These are phyloP conservation scores for Buceros bicornis DNA, from an alignment of 2,797 vertebrate species.

Conservation along the genomic window DNA sequence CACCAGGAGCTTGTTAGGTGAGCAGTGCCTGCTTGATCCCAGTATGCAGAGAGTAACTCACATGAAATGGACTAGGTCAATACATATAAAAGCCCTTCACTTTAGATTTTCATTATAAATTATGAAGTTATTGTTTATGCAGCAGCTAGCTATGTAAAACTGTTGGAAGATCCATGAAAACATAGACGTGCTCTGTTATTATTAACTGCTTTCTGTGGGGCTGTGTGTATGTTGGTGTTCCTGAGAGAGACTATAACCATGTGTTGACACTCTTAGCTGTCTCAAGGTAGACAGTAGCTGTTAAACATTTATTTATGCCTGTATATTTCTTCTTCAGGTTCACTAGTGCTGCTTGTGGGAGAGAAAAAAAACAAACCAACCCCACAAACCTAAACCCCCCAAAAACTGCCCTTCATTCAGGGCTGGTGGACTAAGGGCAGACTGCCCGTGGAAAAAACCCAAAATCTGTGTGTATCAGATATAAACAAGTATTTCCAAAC, in stretches of 20 bases:
- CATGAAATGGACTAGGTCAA: background rate
- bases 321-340: background rate
- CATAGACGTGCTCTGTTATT: background rate
- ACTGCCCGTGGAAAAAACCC: too few species aligned
- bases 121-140: background rate
- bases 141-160: background rate
- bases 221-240: background rate
- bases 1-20: background rate
- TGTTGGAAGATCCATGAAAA: background rate
- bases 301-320: background rate
- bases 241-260: background rate
- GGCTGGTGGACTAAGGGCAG: background rate
- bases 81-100: background rate
- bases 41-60: background rate
- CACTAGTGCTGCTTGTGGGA: background rate
- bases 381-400: background rate
- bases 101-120: background rate
- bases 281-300: background rate
- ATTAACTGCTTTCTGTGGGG: background rate
- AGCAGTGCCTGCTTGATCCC: background rate
- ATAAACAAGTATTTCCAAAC: background rate
- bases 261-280: background rate
- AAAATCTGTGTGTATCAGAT: background rate
- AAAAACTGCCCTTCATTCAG: rapidly evolving
- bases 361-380: background rate